These are phyloP conservation scores for Pseudorectes ferrugineus DNA, from an alignment of 2,113 vertebrate species.

Conservation along the genomic window DNA sequence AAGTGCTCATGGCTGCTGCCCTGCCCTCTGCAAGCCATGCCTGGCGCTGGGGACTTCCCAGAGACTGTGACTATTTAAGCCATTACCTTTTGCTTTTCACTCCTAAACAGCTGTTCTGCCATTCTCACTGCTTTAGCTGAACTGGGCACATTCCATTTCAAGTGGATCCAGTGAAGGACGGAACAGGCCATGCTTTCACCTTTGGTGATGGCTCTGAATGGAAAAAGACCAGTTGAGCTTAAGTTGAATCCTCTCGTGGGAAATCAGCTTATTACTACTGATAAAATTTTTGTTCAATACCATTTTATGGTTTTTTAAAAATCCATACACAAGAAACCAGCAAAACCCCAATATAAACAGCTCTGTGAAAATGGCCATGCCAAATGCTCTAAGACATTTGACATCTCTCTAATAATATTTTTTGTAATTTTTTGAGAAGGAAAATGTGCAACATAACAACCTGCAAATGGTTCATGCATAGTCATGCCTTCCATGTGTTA, in stretches of 20 bases:
- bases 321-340: background rate
- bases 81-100: background rate
- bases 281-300: background rate
- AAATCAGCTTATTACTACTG: background rate
- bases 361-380: background rate
- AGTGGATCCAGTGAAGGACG: background rate
- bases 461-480: background rate
- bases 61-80: background rate
- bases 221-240: background rate
- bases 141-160: background rate
- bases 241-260: background rate
- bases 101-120: background rate
- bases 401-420: background rate
- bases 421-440: background rate
- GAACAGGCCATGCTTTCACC: background rate
- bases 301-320: background rate
- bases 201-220: background rate
- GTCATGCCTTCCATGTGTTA: background rate
- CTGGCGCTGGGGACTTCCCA: background rate
- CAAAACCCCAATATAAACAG: background rate
- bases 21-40: background rate
- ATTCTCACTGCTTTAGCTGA: background rate
- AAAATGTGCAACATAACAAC: background rate
- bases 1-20: background rate
- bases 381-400: background rate